Base-by-base conservation (phyloP, 92 coral and sea anemone species). In the Nematostella vectensis region DNA sequence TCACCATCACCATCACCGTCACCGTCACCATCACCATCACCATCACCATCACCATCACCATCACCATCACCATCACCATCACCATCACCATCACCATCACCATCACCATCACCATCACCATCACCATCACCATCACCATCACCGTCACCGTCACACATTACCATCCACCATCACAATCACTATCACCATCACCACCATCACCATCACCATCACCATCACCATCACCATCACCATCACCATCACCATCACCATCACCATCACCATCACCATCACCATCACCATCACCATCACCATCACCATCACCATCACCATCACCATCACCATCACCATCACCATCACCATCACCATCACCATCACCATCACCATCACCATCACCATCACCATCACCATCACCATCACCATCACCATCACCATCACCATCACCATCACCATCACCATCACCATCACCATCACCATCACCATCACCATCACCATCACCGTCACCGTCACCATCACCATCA, bases 161-260 rank as follows among this genome's bases (percentile, higher is more conserved):
- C n/a, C n/a, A n/a, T n/a, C n/a, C n/a, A n/a, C n/a, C n/a, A n/a
- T n/a, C n/a, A n/a, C n/a, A n/a, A n/a, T n/a, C 44, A 37, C n/a
- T n/a, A 37, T n/a, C 44, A 37, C n/a, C 44, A 37, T n/a, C 44
- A 37, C n/a, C 44, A 37, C 44, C 44, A 37, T 37, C 44, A 37
- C 44, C 44, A 37, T 37, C 44, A 37, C 44, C 44, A 37, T 37
- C 44, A 37, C 44, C 44, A 37, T 37, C 44, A 37, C 44, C 44
- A 37, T 37, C 44, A 37, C 44, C 44, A 37, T 37, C 44, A 37
- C 44, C 44, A 37, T 37, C 44, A 37, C 44, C 44, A 37, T 37
- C 44, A 37, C 44, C 44, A 37, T 37, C 44, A 37, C 44, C 44
- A 37, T 37, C 44, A 37, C 44, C 44, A 37, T 37, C 44, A 37